Conservation (phyloP, 2,113 vertebrate species). For the Semnopithecus entellus region DNA sequence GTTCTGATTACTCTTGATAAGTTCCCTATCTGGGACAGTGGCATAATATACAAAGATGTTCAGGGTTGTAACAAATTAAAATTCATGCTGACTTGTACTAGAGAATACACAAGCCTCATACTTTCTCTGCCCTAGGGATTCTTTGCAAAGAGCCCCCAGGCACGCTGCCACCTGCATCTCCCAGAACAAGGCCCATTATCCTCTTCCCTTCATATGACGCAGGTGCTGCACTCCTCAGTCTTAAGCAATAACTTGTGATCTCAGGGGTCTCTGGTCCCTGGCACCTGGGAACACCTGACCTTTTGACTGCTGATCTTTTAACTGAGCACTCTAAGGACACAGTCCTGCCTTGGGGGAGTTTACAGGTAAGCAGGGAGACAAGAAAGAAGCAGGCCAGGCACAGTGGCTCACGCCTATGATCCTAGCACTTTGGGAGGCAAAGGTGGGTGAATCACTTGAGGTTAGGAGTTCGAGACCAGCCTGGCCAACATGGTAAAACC, state of each 20-base stretch:
- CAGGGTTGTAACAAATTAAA: constrained; percentile 38
- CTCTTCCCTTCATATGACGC: not conserved
- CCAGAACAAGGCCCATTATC: not conserved
- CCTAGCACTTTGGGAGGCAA: not conserved
- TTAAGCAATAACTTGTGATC: not conserved
- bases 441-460: not conserved
- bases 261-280: not conserved
- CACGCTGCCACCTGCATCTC: not conserved
- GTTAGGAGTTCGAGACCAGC: not conserved
- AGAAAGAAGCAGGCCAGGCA: not conserved
- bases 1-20: constrained; percentile 70
- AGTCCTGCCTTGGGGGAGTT: not conserved
- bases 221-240: not conserved
- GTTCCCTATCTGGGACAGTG: constrained; percentile 57
- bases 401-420: not conserved
- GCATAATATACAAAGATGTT: constrained; percentile 46
- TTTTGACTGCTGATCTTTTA: not conserved
- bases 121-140: constrained; percentile 6
- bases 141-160: not conserved
- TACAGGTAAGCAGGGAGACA: not conserved
- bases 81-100: constrained; percentile 26
- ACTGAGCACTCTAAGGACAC: not conserved
- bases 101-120: not conserved
- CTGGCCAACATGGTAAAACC: not conserved
- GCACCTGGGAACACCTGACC: not conserved